A percentile compares a stretch with the other conserved stretches of the same genome.
These are phyloP conservation scores for Bos javanicus DNA, from an alignment of 2,113 vertebrate species.

Conservation along the genomic window DNA sequence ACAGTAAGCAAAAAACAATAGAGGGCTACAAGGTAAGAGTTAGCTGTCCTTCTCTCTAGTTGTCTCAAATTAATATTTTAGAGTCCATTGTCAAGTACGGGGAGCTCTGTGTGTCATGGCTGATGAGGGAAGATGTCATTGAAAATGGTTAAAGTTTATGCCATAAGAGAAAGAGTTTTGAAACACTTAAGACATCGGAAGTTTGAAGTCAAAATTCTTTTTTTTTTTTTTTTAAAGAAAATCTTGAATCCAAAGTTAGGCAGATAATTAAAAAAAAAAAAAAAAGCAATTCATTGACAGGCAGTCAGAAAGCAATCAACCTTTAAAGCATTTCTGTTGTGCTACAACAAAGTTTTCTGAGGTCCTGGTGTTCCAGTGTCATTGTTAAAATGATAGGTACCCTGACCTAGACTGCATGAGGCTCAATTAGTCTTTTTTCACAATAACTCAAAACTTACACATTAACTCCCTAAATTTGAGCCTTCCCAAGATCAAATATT, in stretches of 20 bases:
- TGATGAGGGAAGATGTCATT: neutral
- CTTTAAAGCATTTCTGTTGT: constrained; percentile 17
- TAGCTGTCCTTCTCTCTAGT: neutral
- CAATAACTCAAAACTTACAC: neutral
- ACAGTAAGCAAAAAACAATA: neutral
- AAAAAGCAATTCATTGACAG: constrained; percentile 38
- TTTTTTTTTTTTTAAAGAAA: neutral
- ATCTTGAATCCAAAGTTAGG: constrained; percentile 10
- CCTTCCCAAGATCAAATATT: neutral
- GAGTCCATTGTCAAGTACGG: neutral
- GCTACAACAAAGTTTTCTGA: neutral
- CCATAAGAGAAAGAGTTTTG: neutral
- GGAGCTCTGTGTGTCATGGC: neutral
- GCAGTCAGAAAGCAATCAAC: constrained; percentile 16
- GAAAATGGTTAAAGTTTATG: neutral
- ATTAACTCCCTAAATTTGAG: neutral
- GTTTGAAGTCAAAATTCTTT: constrained; percentile 13
- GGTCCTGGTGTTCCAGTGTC: neutral
- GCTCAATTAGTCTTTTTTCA: neutral
- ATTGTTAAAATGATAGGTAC: neutral
- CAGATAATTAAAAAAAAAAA: neutral
- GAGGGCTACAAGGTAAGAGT: neutral
- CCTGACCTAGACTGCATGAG: neutral
- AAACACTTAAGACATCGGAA: neutral
- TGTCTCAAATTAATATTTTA: neutral